Base-by-base conservation (phyloP, 2,888 invertebrate genomes). In the Tigriopus californicus region DNA sequence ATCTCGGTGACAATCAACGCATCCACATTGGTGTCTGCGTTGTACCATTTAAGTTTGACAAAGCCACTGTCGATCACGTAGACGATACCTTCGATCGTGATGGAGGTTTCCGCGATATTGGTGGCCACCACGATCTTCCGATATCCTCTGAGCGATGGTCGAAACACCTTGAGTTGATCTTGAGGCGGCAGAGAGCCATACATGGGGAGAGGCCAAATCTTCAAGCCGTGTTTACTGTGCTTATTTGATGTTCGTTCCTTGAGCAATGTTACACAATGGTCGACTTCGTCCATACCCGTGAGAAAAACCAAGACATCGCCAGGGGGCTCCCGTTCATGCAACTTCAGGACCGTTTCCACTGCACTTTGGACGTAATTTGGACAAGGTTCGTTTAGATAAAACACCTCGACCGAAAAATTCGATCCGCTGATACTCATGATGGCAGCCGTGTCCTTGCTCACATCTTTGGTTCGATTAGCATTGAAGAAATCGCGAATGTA, bases 91-190 rank as follows among this genome's bases (percentile, higher is more conserved):
- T 85, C 82, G 67, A 97, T 91, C 0, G 97, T 97, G 18, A 97
- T 80, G 1, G 94, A 92, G 0, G 97, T 89, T 72, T 98, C 97
- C 0, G 97, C 95, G 58, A 98, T 86, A 68, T 97, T 97, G 0
- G 95, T 97, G 0, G 95, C 86, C 4, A 97, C 75, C 0, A 98
- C 80, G 22, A 95, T 81, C 73, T 95, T 97, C 33, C 97, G 75
- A 0, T 80, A 79, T 41, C 81, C 81, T 62, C 78, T 77, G 47
- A 72, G 68, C 11, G 74, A 74, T 66, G 82, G 80, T 62, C 73
- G 71, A 69, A 94, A 92, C 1, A 86, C 91, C 67, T 82, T 82
- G 67, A 92, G 74, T 73, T 95, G 91, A 66, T 88, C 88, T 20
- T 79, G 75, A 46, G 85, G 81, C 0, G 91, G 83, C 61, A 97